Evolutionary conservation across 1,140 invertebrate species (phyloP), one percentile per base, ranked within the genome.

Genomic region (Cotesia typhae): DNA sequence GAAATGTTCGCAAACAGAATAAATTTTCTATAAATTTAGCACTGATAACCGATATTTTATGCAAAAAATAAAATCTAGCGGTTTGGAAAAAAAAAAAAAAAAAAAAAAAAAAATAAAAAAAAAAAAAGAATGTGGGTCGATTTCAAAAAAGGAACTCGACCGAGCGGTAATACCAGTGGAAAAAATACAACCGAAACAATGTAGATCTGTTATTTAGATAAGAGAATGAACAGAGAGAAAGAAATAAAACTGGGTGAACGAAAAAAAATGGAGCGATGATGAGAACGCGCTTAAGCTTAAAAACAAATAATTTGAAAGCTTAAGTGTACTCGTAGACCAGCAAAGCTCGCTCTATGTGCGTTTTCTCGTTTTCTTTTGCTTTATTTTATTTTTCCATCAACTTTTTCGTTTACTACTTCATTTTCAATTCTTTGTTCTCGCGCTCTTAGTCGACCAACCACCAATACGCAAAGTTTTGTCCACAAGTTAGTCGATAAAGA

Each of bases 161-260:
- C 1, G 41, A 47, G 41, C 41, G 41, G 41, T 47, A 47, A 47
- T 47, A 6, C 9, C 9, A 68, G 78, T 82, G 76, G 65, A 70
- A 75, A 74, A 78, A 81, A 76, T 75, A 69, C 41, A 5, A 59
- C 74, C 76, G 78, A 84, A 83, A 85, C 84, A 85, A 85, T 84
- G 82, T 84, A 84, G 84, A 87, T 87, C 65, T 80, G 78, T 77
- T 80, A 79, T 84, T 84, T 81, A 85, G 85, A 86, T 86, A 85
- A 79, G 71, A 75, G 79, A 78, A 70, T 74, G 71, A 76, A 69
- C 70, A 60, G 64, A 59, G 20, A 66, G 4, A 28, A 55, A 41
- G 63, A 69, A 38, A 37, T 17, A 20, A 20, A 37, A 36, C 60
- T 66, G 63, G 9, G 55, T 70, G 64, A 59, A 66, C 51, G 55